Percentiles rank a stretch among this genome's conserved stretches.
Evolutionary conservation across 2,888 invertebrate genomes (phyloP).

Genomic region (Dolichopus griseipennis): DNA sequence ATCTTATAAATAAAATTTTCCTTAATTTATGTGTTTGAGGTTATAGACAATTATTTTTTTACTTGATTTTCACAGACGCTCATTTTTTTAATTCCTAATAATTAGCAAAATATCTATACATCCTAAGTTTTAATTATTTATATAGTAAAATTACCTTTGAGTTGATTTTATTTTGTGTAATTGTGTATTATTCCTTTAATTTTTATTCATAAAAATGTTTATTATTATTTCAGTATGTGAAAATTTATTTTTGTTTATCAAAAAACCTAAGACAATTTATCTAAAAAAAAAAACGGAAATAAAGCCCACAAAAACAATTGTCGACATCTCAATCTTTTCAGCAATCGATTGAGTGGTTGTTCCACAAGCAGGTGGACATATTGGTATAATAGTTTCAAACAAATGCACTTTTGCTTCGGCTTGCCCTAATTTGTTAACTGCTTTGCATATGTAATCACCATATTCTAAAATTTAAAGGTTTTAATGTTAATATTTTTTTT

Average conservation of each 20-base stretch:
- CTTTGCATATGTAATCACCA: constrained; percentile 77
- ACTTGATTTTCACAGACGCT: too few species aligned
- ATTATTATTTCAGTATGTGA: not conserved
- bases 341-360: constrained; percentile 26
- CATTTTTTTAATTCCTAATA: too few species aligned
- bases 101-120: too few species aligned
- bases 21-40: too few species aligned
- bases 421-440: constrained; percentile 77
- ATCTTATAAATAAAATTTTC: too few species aligned
- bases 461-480: constrained; percentile 48
- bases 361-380: constrained; percentile 85
- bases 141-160: too few species aligned
- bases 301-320: constrained; percentile 47
- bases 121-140: too few species aligned
- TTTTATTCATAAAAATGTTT: not conserved
- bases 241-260: not conserved
- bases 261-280: not conserved
- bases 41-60: too few species aligned
- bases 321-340: constrained; percentile 34
- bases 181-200: not conserved
- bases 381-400: constrained; percentile 82
- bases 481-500: too few species aligned
- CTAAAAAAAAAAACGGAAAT: constrained; percentile 42
- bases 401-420: constrained; percentile 72
- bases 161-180: too few species aligned